These are phyloP conservation scores for Cenopis cana DNA, from an alignment of 2,888 invertebrate genomes.

Conservation along the genomic window DNA sequence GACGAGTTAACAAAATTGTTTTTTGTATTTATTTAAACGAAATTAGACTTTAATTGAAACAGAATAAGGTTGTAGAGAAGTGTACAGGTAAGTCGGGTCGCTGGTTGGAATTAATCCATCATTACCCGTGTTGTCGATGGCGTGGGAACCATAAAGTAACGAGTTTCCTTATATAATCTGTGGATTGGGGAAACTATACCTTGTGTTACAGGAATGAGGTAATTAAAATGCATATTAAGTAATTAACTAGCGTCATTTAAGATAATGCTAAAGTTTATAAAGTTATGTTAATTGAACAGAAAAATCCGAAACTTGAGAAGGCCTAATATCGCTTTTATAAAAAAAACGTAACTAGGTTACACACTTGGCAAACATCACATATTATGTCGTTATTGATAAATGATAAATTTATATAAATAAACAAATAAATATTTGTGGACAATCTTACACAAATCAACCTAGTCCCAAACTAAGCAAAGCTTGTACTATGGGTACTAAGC, in stretches of 20 bases:
- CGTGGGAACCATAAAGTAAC: conserved; percentile 38
- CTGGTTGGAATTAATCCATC: conserved; percentile 29
- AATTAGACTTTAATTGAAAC: neutral
- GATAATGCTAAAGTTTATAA: too few relatives aligned
- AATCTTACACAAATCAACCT: too few relatives aligned
- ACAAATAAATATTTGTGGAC: too few relatives aligned
- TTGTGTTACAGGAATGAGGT: neutral
- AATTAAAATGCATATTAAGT: neutral
- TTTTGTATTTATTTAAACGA: neutral
- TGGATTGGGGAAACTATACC: conserved; percentile 6
- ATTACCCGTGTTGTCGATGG: conserved; percentile 36
- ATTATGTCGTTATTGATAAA: too few relatives aligned
- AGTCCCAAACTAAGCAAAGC: too few relatives aligned
- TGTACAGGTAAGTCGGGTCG: conserved; percentile 8
- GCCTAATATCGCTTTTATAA: too few relatives aligned
- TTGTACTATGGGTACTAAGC: too few relatives aligned
- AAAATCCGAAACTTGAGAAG: too few relatives aligned
- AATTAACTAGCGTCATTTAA: neutral
- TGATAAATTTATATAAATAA: too few relatives aligned
- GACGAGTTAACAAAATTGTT: neutral
- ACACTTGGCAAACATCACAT: too few relatives aligned
- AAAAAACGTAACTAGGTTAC: too few relatives aligned
- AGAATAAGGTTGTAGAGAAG: conserved; percentile 2
- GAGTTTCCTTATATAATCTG: conserved; percentile 35
- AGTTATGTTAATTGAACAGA: too few relatives aligned